These are phyloP conservation scores for Alauda arvensis DNA, from an alignment of 2,797 vertebrate genomes.

Conservation along the genomic window DNA sequence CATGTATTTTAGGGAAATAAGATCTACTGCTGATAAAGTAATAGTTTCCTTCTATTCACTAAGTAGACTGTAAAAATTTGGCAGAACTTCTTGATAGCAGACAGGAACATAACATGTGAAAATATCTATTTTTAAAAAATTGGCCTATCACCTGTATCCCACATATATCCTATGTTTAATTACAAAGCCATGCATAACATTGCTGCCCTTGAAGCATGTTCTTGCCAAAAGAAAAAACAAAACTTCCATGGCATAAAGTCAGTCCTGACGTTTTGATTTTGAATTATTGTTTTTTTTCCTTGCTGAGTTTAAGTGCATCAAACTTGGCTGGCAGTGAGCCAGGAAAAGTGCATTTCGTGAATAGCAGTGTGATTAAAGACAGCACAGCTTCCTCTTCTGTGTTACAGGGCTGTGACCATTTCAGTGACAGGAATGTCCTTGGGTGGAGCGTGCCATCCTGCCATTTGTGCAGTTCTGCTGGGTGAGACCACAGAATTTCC, in stretches of 20 bases:
- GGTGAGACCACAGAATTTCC: not conserved
- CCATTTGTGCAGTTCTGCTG: accelerated
- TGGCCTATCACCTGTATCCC: not conserved
- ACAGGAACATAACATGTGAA: not conserved
- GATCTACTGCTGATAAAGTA: conserved; percentile 46
- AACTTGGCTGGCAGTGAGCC: not conserved
- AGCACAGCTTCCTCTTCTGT: not conserved
- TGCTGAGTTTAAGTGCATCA: not conserved
- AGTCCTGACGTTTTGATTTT: not conserved
- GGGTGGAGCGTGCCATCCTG: not conserved
- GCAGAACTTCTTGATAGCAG: not conserved
- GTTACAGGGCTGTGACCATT: not conserved
- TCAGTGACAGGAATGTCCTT: not conserved
- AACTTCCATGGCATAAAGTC: not conserved
- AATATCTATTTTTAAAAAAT: not conserved
- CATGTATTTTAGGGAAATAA: conserved; percentile 26
- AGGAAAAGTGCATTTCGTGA: not conserved
- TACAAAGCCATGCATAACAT: not conserved
- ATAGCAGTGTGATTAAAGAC: not conserved
- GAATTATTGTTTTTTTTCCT: not conserved
- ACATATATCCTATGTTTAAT: not conserved
- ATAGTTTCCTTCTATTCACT: conserved; percentile 33
- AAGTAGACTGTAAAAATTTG: conserved; percentile 10
- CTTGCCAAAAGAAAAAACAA: not conserved
- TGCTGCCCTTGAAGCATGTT: not conserved